Conservation (phyloP, 2,797 vertebrate species). For the Myoxocephalus aenaeus region DNA sequence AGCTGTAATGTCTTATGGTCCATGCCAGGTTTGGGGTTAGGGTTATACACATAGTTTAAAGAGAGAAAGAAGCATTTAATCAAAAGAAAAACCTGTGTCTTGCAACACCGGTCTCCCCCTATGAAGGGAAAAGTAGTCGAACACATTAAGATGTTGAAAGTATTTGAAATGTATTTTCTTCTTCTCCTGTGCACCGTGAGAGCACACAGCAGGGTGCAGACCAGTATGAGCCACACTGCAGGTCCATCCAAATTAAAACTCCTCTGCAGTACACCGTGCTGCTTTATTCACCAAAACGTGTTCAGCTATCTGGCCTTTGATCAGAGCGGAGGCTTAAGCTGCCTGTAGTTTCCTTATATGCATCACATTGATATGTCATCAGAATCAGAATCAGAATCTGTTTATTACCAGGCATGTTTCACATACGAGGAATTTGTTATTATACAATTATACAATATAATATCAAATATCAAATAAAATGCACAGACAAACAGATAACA, state of each 20-base stretch:
- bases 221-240: constrained; percentile 1
- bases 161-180: neutral
- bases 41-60: neutral
- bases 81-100: neutral
- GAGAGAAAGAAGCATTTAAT: neutral
- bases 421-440: too few species aligned
- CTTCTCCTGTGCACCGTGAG: neutral
- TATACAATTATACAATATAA: too few species aligned
- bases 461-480: too few species aligned
- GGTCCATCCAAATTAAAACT: constrained; percentile 4
- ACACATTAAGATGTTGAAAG: neutral
- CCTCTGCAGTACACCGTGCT: neutral
- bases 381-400: too few species aligned
- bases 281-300: neutral
- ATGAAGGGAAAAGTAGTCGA: neutral
- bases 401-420: too few species aligned
- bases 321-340: neutral
- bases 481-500: too few species aligned
- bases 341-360: neutral
- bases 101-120: neutral
- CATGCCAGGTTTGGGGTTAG: neutral
- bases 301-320: neutral
- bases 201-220: neutral
- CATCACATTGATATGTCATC: neutral
- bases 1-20: neutral